These are phyloP conservation scores for Melanotaenia pygmaea DNA, from an alignment of 2,797 vertebrate species.

Conservation along the genomic window DNA sequence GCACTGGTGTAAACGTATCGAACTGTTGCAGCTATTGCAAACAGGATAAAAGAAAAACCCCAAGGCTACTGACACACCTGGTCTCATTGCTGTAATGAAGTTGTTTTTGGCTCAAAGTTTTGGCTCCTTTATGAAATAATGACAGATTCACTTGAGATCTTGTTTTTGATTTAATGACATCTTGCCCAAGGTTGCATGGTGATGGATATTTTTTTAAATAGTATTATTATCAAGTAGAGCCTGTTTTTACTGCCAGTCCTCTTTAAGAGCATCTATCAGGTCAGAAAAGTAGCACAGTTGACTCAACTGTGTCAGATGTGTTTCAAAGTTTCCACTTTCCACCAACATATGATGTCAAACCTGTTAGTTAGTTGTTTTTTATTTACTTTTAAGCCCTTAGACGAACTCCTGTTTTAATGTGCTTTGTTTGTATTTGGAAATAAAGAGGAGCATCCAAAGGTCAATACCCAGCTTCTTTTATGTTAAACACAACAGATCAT, in stretches of 20 bases:
- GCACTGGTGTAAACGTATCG: constrained; percentile 34
- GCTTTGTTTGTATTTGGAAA: too few relatives aligned
- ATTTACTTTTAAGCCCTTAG: background rate
- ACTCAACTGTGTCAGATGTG: background rate
- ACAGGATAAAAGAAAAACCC: constrained; percentile 26
- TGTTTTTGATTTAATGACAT: background rate
- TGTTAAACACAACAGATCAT: too few relatives aligned
- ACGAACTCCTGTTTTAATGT: too few relatives aligned
- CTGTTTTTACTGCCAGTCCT: background rate
- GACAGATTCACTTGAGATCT: background rate
- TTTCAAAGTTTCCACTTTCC: background rate
- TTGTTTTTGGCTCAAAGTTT: background rate
- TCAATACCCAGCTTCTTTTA: too few relatives aligned
- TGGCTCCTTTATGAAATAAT: background rate
- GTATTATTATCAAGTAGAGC: background rate
- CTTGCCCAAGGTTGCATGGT: background rate
- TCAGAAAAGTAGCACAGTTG: background rate
- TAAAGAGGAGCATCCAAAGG: too few relatives aligned
- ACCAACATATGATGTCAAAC: too few relatives aligned
- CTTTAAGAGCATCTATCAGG: background rate
- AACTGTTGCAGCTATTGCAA: constrained; percentile 23
- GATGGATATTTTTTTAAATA: background rate
- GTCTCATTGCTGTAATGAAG: background rate
- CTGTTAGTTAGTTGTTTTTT: background rate
- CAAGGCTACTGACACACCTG: constrained; percentile 2